Base-by-base conservation (phyloP, 2,113 vertebrate genomes). In the Rhynchomys soricoides region DNA sequence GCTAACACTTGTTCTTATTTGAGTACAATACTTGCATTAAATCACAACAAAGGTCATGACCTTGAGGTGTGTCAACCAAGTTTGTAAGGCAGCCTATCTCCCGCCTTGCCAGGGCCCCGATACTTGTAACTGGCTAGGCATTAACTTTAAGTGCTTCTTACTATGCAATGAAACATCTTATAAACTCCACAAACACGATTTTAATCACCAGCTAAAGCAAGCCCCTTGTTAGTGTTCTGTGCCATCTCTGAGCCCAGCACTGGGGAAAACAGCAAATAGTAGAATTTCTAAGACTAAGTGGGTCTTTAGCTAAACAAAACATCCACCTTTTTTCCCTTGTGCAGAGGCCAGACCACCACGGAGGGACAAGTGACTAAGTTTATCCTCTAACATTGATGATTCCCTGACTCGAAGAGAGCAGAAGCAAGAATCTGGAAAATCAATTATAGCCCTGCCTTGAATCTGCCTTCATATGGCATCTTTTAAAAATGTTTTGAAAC, bases 401-500 rank as follows among this genome's bases (percentile, higher is more conserved):
- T 79, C 24, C 83, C 59, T 40, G 3, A 3, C 15, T 90, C 31
- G 2, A 12, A 71, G 91, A 81, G 29, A 29, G 37, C 40, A 13
- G 50, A 55, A 83, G 82, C 71, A 75, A 52, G 64, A 79, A 68
- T 91, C 91, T 91, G 95, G 90, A 90, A 95, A 93, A 79, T 79
- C 94, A 75, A 50, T 85, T 77, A 52, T 3, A 79, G 43, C 31
- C 31, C 48, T 21, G n/a, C 43, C 57, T 83, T 83, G 77, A n/a
- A 34, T 55, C 86, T 29, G 40, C 68, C 78, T 88, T 71, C 57
- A 94, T 45, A 40, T 66, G 50, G 64, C 50, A 93, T 11, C 29
- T 50, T 66, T 75, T 82, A 64, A 15, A 81, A 89, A 50, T 22
- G 24, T 13, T 71, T 90, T 26, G 68, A 78, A 92, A 55, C 7